Percentiles rank a stretch among this genome's conserved stretches.
Evolutionary conservation across 2,888 invertebrate genomes (phyloP).

Genomic region (Agriopis marginaria): DNA sequence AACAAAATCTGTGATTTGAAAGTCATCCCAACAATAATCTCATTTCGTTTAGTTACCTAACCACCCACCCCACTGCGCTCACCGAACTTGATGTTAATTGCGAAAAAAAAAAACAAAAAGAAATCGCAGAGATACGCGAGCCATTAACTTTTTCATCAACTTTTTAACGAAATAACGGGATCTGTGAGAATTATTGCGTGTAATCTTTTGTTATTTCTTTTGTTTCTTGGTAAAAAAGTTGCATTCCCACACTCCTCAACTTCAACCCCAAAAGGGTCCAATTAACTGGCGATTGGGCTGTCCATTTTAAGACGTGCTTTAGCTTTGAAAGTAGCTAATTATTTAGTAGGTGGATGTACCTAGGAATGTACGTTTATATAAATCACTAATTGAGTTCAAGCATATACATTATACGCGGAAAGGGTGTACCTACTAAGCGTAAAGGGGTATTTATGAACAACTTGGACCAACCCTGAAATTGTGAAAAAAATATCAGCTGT

Average conservation of each 20-base stretch:
- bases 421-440: no score
- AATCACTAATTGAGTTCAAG: no score
- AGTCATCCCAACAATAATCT: constrained; percentile 39
- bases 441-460: no score
- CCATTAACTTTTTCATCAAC: constrained; percentile 74
- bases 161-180: constrained; percentile 76
- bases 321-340: not conserved
- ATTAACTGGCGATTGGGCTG: constrained; percentile 18
- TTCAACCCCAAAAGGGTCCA: constrained; percentile 32
- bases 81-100: constrained; percentile 71
- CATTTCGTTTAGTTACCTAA: constrained; percentile 38
- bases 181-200: constrained; percentile 75
- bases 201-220: constrained; percentile 79
- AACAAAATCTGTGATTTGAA: not conserved
- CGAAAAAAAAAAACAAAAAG: constrained; percentile 64
- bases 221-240: constrained; percentile 59
- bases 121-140: constrained; percentile 79
- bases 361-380: no score
- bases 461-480: no score
- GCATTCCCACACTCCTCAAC: constrained; percentile 72
- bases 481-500: no score
- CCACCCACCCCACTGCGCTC: constrained; percentile 71
- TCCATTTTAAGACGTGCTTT: not conserved
- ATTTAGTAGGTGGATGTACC: not conserved
- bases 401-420: no score